phyloP scores from a whole-genome alignment of 2,797 vertebrate species.

The Phoeniculus purpureus region DNA sequence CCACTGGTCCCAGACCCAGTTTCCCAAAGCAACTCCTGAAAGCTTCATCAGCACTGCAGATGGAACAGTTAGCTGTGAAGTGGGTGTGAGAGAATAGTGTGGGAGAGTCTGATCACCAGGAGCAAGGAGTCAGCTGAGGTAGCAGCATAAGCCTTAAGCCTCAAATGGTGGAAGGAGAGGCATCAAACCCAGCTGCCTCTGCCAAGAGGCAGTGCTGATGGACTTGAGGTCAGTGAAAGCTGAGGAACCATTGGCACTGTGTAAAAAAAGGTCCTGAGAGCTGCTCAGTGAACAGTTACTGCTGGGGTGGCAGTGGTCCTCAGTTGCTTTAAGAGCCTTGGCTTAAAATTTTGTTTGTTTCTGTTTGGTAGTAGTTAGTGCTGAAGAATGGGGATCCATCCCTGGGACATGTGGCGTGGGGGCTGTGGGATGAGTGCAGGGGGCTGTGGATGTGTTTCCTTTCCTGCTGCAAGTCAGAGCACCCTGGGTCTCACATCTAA shows the following conservation, averaged over 20 bases:
- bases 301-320: not conserved
- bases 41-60: not conserved
- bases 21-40: not conserved
- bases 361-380: not conserved
- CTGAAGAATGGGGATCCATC: accelerated
- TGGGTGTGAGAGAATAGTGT: not conserved
- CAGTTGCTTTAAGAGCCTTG: not conserved
- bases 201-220: not conserved
- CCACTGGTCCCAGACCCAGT: not conserved
- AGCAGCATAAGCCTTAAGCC: not conserved
- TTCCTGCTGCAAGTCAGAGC: not conserved
- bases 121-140: not conserved
- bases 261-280: not conserved
- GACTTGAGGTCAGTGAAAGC: not conserved
- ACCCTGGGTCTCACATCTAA: not conserved
- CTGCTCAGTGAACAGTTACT: not conserved
- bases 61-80: not conserved
- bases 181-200: not conserved
- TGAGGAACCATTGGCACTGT: not conserved
- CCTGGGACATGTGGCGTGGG: not conserved
- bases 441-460: not conserved
- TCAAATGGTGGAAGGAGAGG: accelerated
- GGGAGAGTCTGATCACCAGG: not conserved
- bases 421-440: not conserved
- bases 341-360: not conserved